Percentiles rank a stretch among this genome's conserved stretches.
Evolutionary conservation across 2,888 invertebrate species (phyloP).

Genomic region (Candidula unifasciata): DNA sequence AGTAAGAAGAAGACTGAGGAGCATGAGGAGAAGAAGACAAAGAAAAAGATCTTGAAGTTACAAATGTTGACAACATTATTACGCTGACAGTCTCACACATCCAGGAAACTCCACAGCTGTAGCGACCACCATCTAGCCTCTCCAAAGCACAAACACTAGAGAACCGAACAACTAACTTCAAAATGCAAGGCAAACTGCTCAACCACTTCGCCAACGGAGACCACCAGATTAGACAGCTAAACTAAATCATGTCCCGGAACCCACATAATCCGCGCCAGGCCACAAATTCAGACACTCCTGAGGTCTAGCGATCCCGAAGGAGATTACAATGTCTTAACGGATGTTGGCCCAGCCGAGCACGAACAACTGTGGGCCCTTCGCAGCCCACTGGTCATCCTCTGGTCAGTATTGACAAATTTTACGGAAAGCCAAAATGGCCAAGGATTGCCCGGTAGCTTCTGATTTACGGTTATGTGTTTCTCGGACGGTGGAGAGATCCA

Average conservation of each 20-base stretch:
- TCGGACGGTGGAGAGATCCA: constrained; percentile 13
- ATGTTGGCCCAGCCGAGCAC: constrained; percentile 36
- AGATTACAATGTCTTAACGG: constrained; percentile 45
- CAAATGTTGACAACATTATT: no score
- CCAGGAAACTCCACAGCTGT: no score
- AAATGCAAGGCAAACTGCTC: no score
- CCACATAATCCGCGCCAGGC: neutral
- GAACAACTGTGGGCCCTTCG: constrained; percentile 25
- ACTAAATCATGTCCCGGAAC: neutral
- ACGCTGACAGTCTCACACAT: no score
- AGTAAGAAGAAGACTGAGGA: constrained; percentile 22
- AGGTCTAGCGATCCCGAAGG: neutral
- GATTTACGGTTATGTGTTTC: constrained; percentile 45
- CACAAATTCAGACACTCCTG: neutral
- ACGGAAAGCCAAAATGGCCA: neutral
- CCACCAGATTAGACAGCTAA: neutral
- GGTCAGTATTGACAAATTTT: constrained; percentile 35
- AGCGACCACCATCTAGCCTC: no score
- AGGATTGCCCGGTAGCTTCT: neutral
- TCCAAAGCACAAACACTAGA: no score
- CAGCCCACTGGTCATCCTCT: constrained; percentile 37
- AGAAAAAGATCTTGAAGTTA: no score
- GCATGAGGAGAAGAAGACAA: neutral
- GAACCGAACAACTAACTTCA: no score
- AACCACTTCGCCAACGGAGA: no score